These are phyloP conservation scores for Dinoponera quadriceps DNA, from an alignment of 1,140 invertebrate species.

Conservation along the genomic window DNA sequence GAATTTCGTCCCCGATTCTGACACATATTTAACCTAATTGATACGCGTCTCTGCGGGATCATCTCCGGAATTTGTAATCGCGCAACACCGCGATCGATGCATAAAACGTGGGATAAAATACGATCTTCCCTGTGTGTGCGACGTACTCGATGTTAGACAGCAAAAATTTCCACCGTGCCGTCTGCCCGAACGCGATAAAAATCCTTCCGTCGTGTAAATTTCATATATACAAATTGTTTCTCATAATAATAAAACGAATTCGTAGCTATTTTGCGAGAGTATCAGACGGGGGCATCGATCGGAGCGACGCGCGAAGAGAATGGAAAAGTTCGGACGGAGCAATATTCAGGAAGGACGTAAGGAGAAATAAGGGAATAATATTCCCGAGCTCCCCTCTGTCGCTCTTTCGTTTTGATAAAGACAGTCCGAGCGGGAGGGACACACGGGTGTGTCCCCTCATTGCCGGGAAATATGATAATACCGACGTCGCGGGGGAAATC, in stretches of 20 bases:
- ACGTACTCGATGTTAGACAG: neutral
- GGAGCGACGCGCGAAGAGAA: neutral
- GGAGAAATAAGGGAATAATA: slow-evolving; percentile 11
- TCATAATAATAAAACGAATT: neutral
- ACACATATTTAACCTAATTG: slow-evolving; percentile 50
- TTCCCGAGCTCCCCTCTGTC: slow-evolving; percentile 31
- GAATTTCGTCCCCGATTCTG: neutral
- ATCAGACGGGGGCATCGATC: neutral
- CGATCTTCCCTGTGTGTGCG: neutral
- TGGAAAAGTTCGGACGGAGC: neutral
- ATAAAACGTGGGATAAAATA: neutral
- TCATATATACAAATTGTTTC: slow-evolving; percentile 4
- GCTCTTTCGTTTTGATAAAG: slow-evolving; percentile 32
- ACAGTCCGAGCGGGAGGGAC: slow-evolving; percentile 10
- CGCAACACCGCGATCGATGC: slow-evolving; percentile 2
- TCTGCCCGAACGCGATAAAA: too few relatives aligned
- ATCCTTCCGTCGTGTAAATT: neutral
- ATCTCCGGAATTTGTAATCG: slow-evolving; percentile 25
- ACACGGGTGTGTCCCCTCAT: slow-evolving; percentile 31
- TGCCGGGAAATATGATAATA: slow-evolving; percentile 49
- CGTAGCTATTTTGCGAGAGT: neutral
- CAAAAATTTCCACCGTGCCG: slow-evolving; percentile 11
- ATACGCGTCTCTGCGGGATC: neutral
- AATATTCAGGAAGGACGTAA: slow-evolving; percentile 10
- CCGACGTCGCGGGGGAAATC: slow-evolving; percentile 40